Evolutionary conservation across 2,888 invertebrate species (phyloP), one percentile per base, ranked within the genome.

Genomic region (Eupithecia vulgata): DNA sequence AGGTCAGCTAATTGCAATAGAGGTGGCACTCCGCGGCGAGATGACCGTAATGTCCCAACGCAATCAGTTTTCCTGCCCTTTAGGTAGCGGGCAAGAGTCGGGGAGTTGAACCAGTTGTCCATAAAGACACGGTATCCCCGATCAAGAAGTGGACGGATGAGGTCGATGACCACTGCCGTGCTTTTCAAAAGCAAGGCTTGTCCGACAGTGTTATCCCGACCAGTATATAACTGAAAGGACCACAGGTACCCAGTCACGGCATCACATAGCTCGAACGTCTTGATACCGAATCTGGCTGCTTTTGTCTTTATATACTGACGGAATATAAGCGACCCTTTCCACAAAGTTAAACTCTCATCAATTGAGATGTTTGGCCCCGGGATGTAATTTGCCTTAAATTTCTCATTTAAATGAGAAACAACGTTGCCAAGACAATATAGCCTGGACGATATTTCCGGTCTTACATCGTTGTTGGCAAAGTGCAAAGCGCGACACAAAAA

Each of bases 401-500:
- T 61, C 13, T 12, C 61, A 61, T 61, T 61, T 34, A 34, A 61
- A 61, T 61, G 61, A 34, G 61, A 61, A 34, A 61, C 34, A 61
- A 61, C 61, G 61, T 34, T 30, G 61, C 61, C 61, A 30, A 61
- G 34, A 34, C 61, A 61, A 61, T 61, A 61, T 61, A 61, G 61
- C 30, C 34, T 30, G 13, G 61, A 61, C 17, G 61, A 13, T 61
- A 15, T 34, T 25, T 61, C 34, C 34, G 34, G 61, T 61, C 34
- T 34, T 10, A 10, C 40, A 40, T 40, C 40, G 40, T 40, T 40
- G 40, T 40, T 40, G 40, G 40, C 40, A 40, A 40, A 61, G 34
- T 61, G 61, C 30, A 61, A 34, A 15, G 61, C 61, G 34, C 61
- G 61, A 61, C 34, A 34, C 34, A 61, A 61, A 61, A 61, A 61